Evolutionary conservation across 2,888 invertebrate species (phyloP), one percentile per base, ranked within the genome.

Genomic region (Polyommatus iphigenia): DNA sequence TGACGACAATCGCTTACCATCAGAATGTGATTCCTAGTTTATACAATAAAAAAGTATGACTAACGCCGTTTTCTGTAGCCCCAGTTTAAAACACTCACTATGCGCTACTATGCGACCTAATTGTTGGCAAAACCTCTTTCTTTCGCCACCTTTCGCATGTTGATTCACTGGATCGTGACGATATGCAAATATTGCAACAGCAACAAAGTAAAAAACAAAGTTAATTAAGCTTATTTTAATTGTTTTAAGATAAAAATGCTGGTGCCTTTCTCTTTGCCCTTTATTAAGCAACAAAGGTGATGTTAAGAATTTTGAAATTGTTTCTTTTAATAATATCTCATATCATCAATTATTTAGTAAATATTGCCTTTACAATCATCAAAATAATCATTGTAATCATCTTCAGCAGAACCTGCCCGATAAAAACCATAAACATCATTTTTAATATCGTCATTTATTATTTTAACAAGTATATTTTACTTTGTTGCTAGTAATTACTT

Each of bases 111-210:
- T 6, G 15, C 67, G 32, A 15, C 13, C 29, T 67, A 67, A 6
- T 67, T 67, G 24, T 67, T 29, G 15, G 67, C 67, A 67, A 67
- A 67, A 67, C 18, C 67, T 32, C 29, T 29, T 20, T 59, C 59
- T 59, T 29, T 15, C 29, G 15, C 15, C 67, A 29, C 67, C 67
- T 67, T 67, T 6, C 15, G 29, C 67, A 32, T 67, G 67, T 67
- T 29, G 67, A 67, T 6, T 29, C 13, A 67, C 15, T 32, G 67
- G 29, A 67, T 32, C 18, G 29, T 29, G 67, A 18, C 67, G 67
- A 32, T 67, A 67, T 67, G 67, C 67, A 67, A 67, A 67, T 67
- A 18, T 67, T 67, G 29, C 32, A 62, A 62, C 24, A 67, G 15
- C 59, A 59, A 20, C 7, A 59, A 24, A 24, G 8, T 62, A 18